Evolutionary conservation across 2,888 invertebrate species (phyloP), one percentile per base, ranked within the genome.

Genomic region (Pardosa pseudoannulata): DNA sequence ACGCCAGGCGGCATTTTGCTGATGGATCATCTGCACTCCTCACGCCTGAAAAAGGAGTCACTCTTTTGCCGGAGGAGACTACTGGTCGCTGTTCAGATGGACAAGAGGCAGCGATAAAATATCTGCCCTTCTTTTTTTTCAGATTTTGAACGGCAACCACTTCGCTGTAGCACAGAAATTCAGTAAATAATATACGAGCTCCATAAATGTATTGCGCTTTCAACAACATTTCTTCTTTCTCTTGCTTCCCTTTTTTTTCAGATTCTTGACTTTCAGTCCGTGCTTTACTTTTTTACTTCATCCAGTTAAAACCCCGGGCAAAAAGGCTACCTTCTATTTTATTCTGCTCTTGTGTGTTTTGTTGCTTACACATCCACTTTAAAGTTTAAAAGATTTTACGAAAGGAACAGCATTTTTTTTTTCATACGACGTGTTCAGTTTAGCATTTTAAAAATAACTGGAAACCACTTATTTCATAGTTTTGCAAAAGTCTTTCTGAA

Each of bases 151-250:
- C 73, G 79, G 31, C 72, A 79, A 64, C 67, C 74, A 67, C 39
- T 68, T 81, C 62, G 28, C 67, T 65, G 39, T 28, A 50, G 62
- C 71, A 75, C 75, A 67, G 72, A 85, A 74, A 79, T 79, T 73
- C 41, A 67, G 85, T 85, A 74, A 85, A 85, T 85, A 85, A 85
- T 85, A 85, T 79, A 85, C 74, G 85, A 85, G 79, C 79, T 79
- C 62, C 79, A 85, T 85, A 85, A 85, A 85, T 85, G 79, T 85
- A 85, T 78, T 85, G 85, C 83, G 85, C 85, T 85, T 85, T 85
- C 85, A 85, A 85, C 85, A 79, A 56, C 83, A 83, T 65, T 64
- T 72, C 29, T 46, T 72, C 11, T 73, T 73, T 62, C 9, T 27
- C 28, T 46, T 67, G 28, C 62, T 79, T 72, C 46, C 16, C n/a